Evolutionary conservation across 2,797 vertebrate genomes (phyloP), one percentile per base, ranked within the genome.

Genomic region (Rhinatrema bivittatum): DNA sequence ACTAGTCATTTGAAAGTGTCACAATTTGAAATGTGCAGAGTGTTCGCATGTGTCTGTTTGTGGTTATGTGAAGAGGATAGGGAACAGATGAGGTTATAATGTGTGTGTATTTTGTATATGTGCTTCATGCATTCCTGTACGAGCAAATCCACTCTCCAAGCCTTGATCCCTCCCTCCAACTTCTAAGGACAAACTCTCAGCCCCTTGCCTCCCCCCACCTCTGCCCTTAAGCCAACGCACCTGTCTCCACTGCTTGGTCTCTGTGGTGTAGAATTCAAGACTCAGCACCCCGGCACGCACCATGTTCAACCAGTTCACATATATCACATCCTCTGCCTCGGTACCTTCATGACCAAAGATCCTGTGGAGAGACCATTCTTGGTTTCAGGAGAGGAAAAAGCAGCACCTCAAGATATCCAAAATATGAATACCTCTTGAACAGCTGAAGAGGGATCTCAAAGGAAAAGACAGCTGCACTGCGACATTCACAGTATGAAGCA

Each of bases 231-330:
- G n/a, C n/a, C n/a, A n/a, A 5, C 10, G 22, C 19, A 95, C 92
- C 87, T 96, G 92, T 82, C 91, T 88, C 92, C 92, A 96, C 60
- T 59, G 88, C 59, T 84, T 79, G 47, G 70, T 86, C 63, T 90
- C 86, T 1, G 86, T 77, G 10, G 91, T 94, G 67, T 90, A 96
- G 65, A 91, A 96, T 70, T 96, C 91, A 53, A 96, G 68, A 3
- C 86, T 91, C 33, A 93, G 36, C 32, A 96, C 74, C 17, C 91
- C 91, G 0, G 89, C 88, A 32, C 91, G 68, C 25, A 91, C 90
- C 92, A 96, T 96, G 63, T 84, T 91, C 57, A 96, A 80, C 92
- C 92, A 96, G 75, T 94, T 96, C 10, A 93, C 45, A 1, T 91
- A 94, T 22, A 91, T 72, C 26, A 93, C 86, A 0, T 94, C 88